These are phyloP conservation scores for Condylura cristata DNA, from an alignment of 2,113 vertebrate genomes.

Conservation along the genomic window DNA sequence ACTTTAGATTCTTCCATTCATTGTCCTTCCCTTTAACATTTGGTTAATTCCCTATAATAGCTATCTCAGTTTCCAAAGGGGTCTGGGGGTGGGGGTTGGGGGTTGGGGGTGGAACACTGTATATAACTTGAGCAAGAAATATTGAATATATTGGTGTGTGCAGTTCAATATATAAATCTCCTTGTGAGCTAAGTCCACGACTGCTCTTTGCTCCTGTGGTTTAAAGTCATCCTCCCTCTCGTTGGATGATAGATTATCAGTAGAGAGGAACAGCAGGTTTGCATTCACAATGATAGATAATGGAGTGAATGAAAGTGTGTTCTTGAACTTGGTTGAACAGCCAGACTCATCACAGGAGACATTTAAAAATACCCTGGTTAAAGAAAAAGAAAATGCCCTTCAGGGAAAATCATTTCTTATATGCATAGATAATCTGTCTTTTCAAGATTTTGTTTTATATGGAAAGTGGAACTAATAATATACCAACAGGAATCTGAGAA, in stretches of 20 bases:
- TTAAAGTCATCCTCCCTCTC: slow-evolving; percentile 61
- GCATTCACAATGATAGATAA: slow-evolving; percentile 67
- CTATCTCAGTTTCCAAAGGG: not conserved
- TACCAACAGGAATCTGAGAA: slow-evolving; percentile 19
- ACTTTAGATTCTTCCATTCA: not conserved
- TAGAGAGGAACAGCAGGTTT: slow-evolving; percentile 62
- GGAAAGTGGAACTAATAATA: slow-evolving; percentile 66
- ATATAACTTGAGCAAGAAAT: slow-evolving; percentile 24
- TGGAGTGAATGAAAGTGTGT: slow-evolving; percentile 37
- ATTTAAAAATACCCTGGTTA: slow-evolving; percentile 68
- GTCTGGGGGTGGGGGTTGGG: no score
- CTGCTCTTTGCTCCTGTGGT: slow-evolving; percentile 58
- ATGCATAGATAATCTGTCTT: slow-evolving; percentile 70
- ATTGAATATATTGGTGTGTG: not conserved
- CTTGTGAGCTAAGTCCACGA: not conserved
- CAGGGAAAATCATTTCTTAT: slow-evolving; percentile 62
- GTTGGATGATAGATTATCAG: slow-evolving; percentile 62
- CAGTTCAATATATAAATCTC: slow-evolving; percentile 62
- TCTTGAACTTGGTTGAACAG: slow-evolving; percentile 67
- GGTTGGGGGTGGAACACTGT: not conserved
- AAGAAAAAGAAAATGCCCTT: slow-evolving; percentile 61
- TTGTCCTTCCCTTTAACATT: slow-evolving; percentile 29
- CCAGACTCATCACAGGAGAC: slow-evolving; percentile 24
- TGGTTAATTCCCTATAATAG: slow-evolving; percentile 16
- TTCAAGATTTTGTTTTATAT: slow-evolving; percentile 54